Conservation (phyloP, 2,888 invertebrate genomes). For the Acanthosoma haemorrhoidale region DNA sequence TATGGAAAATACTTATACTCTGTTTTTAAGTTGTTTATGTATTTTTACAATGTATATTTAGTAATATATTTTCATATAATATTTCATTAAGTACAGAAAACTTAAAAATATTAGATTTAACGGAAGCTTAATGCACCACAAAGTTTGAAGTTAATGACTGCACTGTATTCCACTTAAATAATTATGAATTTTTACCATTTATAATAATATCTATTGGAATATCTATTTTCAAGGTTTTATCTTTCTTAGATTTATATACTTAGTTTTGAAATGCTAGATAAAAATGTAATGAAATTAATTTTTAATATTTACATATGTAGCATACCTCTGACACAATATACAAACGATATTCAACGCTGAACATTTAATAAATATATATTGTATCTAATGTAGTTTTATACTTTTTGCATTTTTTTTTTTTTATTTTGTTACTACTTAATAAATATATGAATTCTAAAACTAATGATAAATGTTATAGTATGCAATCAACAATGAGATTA, state of each 20-base stretch:
- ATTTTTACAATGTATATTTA: background rate
- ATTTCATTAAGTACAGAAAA: background rate
- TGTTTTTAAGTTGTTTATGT: too few relatives aligned
- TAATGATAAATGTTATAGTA: background rate
- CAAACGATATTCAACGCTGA: background rate
- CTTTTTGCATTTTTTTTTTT: too few relatives aligned
- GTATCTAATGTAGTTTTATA: conserved; percentile 5
- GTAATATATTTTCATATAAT: background rate
- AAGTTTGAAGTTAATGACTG: background rate
- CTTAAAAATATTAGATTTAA: background rate
- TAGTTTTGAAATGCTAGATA: background rate
- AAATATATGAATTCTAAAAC: background rate
- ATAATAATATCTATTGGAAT: background rate
- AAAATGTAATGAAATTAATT: background rate
- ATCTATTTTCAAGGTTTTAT: conserved; percentile 6
- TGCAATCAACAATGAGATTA: background rate
- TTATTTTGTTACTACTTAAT: too few relatives aligned
- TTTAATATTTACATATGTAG: background rate
- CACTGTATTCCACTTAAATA: background rate
- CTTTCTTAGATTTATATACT: background rate
- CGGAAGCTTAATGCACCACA: background rate
- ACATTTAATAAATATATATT: background rate
- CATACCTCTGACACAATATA: background rate
- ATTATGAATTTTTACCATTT: background rate
- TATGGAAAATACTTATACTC: too few relatives aligned